Base-by-base conservation (phyloP, 2,113 vertebrate species). In the Artemisiospiza belli region DNA sequence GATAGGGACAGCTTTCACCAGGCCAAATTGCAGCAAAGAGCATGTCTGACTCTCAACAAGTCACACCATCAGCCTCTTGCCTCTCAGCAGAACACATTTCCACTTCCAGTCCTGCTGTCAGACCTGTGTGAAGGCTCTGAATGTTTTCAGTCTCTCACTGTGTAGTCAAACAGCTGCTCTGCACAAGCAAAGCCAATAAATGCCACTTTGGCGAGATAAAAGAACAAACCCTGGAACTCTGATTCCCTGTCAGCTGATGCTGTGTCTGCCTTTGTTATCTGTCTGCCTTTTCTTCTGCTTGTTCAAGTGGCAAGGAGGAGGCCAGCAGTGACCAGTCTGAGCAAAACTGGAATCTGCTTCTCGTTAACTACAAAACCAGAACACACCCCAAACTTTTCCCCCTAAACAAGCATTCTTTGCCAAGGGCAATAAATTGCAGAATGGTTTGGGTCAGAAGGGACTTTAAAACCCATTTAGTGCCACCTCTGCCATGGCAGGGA, bases 401-500 rank as follows among this genome's bases (percentile, higher is more conserved):
- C 41, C 19, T 64, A 30, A 69, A 52, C 8, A 19, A 47, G 21
- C 17, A 10, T 5, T 11, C 6, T 55, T 31, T 37, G 24, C 5
- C 25, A 24, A 27, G 20, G 46, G 13, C 27, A 76, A n/a, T 17
- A 47, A 75, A 54, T 41, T 20, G 18, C 12, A 73, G 47, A n/a
- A 39, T 10, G 13, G 8, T 54, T 61, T 13, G 2, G 19, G 16
- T 57, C 3, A 2, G 35, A 51, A 58, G 6, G 13, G 13, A n/a
- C 7, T 0, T 61, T 1, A 24, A 9, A 25, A 3, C 4, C 2
- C 77, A 52, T 1, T 5, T 1, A 6, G 5, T 5, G 0, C 59
- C 87, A 39, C 4, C 15, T 27, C 33, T 17, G 68, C 52, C 61
- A 21, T 10, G 68, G 51, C 77, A 81, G 68, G 77, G 52, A 74